Conservation (phyloP, 2,797 vertebrate genomes). For the Clarias fuscus region DNA sequence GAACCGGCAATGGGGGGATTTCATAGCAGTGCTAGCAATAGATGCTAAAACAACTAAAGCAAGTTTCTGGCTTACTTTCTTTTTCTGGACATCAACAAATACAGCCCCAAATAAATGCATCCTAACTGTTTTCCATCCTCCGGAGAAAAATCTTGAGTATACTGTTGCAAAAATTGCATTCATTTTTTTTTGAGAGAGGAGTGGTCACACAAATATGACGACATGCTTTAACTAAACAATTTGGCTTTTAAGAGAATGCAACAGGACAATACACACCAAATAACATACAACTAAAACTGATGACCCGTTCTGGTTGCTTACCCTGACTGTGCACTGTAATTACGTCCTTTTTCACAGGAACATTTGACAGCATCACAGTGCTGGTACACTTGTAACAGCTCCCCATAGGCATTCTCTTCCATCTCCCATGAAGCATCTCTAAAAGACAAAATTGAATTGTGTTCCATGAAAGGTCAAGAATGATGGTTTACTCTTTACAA, state of each 20-base stretch:
- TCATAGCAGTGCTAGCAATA: too few species aligned
- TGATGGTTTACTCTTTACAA: not conserved
- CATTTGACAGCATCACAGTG: slow-evolving; percentile 84
- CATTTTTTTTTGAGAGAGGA: too few species aligned
- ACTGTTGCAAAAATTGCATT: too few species aligned
- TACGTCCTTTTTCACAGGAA: slow-evolving; percentile 77
- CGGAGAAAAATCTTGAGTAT: too few species aligned
- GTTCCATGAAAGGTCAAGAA: not conserved
- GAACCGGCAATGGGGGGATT: too few species aligned
- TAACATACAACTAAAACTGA: not conserved
- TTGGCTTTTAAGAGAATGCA: not conserved
- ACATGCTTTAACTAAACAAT: too few species aligned
- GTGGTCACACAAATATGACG: too few species aligned
- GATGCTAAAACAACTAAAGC: too few species aligned
- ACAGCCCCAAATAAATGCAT: too few species aligned
- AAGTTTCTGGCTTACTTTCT: too few species aligned
- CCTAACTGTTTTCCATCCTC: too few species aligned
- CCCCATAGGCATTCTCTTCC: slow-evolving; percentile 91
- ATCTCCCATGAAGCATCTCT: slow-evolving; percentile 98
- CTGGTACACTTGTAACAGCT: slow-evolving; percentile 85
- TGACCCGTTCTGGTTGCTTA: slow-evolving; percentile 39
- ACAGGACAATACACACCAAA: not conserved
- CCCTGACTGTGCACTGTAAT: slow-evolving; percentile 75
- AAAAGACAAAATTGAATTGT: slow-evolving; percentile 49
- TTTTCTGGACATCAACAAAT: too few species aligned